Conservation (phyloP, 1,140 invertebrate genomes). For the Drosophila yakuba region DNA sequence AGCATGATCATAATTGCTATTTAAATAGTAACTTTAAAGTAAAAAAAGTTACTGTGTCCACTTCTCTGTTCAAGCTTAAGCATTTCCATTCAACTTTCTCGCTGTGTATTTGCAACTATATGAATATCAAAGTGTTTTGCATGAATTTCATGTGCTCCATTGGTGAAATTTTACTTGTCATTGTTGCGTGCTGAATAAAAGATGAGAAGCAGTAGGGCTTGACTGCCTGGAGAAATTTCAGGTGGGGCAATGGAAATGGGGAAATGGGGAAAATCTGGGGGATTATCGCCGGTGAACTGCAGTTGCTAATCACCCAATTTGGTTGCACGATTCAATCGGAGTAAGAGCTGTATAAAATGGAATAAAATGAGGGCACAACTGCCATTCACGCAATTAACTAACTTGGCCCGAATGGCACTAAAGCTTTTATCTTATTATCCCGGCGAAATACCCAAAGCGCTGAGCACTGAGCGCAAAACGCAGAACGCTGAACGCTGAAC, state of each 20-base stretch:
- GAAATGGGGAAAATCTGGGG: background rate
- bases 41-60: too few relatives aligned
- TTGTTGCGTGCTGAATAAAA: constrained; percentile 53
- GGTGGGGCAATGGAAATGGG: background rate
- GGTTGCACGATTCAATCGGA: constrained; percentile 49
- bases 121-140: constrained; percentile 68
- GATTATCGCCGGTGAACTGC: constrained; percentile 35
- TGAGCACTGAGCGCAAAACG: constrained; percentile 36
- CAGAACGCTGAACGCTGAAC: constrained; percentile 26
- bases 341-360: constrained; percentile 27
- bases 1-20: too few relatives aligned
- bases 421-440: constrained; percentile 79
- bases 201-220: constrained; percentile 29
- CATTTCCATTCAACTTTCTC: background rate
- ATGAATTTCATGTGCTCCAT: constrained; percentile 50
- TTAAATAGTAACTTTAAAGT: too few relatives aligned
- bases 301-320: constrained; percentile 44
- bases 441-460: constrained; percentile 56
- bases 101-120: constrained; percentile 39
- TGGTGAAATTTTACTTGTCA: constrained; percentile 50
- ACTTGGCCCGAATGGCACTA: constrained; percentile 71
- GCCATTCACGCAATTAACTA: constrained; percentile 72
- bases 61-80: too few relatives aligned
- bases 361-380: constrained; percentile 34
- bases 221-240: constrained; percentile 11